Evolutionary conservation across 2,888 invertebrate genomes (phyloP), one percentile per base, ranked within the genome.

Genomic region (Oligia latruncula): DNA sequence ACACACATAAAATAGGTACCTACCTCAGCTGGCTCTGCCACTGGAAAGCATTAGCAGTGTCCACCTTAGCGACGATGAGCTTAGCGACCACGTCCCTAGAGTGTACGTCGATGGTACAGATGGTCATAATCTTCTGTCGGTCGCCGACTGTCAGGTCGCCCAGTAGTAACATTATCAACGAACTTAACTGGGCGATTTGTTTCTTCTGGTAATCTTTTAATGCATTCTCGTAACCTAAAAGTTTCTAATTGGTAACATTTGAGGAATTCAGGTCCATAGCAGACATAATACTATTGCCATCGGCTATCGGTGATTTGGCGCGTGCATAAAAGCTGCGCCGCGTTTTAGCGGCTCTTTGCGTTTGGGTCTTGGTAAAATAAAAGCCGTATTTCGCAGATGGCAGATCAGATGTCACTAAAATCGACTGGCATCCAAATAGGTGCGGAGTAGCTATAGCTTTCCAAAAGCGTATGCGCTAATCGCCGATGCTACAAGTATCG

Each of bases 21-120:
- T 88, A 95, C 94, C 99, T 97, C 68, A 99, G 95, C 93, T 99
- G 99, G 87, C 98, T 98, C 93, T 99, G 99, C 99, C 99, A 99
- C 90, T 98, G 98, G 92, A 99, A 99, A 5, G 98, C 98, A 58
- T 98, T 97, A 0, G 98, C 97, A 71, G 97, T 97, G 87, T 99
- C 99, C 0, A 99, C 98, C 94, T 98, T 99, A 88, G 98, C 98
- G 0, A 96, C 87, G 78, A 99, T 99, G 92, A 99, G 97, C 93
- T 99, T 99, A 0, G 98, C 98, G 0, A 99, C 99, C 13, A 99
- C 99, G 93, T 99, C 99, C 91, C 99, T 97, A 8, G 99, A 99
- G 92, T 99, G 99, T 2, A 99, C 99, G 93, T 99, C 99, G 82
- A 99, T 99, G 5, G 99, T 99, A 95, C 99, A 99, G 90, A 99